Conservation (phyloP, 64 coral and sea anemone genomes). For the Stichodactyla mertensii region DNA sequence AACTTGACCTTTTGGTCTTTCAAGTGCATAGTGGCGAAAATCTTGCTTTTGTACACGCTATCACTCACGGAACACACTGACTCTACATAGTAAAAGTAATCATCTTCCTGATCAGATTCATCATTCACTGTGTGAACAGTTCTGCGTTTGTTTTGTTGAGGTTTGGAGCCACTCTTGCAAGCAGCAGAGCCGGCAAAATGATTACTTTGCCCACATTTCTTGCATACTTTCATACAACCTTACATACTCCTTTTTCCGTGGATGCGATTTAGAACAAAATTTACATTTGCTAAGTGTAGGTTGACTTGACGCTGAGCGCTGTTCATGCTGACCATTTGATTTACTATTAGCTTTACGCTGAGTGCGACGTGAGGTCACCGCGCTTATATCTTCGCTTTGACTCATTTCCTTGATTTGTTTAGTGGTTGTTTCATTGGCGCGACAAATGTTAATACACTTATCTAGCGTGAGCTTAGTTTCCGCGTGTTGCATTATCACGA, state of each 20-base stretch:
- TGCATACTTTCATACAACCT: too few relatives aligned
- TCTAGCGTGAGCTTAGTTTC: constrained; percentile 18
- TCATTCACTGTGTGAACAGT: neutral
- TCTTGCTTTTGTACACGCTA: neutral
- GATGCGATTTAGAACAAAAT: neutral
- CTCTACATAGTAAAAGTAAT: constrained; percentile 33
- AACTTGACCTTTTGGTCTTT: too few relatives aligned
- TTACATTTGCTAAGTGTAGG: neutral
- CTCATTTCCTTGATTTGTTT: constrained; percentile 11
- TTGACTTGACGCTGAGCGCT: neutral
- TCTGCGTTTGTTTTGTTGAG: neutral
- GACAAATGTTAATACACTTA: neutral
- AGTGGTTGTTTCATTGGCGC: constrained; percentile 12
- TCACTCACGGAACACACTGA: constrained; percentile 19
- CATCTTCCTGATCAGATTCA: constrained; percentile 24
- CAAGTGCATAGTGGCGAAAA: too few relatives aligned
- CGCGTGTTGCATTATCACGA: constrained; percentile 20
- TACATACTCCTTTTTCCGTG: neutral
- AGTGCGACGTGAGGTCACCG: neutral
- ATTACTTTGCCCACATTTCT: neutral
- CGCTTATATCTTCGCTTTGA: constrained; percentile 10
- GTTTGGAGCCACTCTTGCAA: neutral
- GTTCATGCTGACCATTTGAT: neutral
- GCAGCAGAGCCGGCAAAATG: neutral
- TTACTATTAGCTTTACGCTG: neutral